Base-by-base conservation (phyloP, 2,888 invertebrate genomes). In the Exocentrus adspersus region DNA sequence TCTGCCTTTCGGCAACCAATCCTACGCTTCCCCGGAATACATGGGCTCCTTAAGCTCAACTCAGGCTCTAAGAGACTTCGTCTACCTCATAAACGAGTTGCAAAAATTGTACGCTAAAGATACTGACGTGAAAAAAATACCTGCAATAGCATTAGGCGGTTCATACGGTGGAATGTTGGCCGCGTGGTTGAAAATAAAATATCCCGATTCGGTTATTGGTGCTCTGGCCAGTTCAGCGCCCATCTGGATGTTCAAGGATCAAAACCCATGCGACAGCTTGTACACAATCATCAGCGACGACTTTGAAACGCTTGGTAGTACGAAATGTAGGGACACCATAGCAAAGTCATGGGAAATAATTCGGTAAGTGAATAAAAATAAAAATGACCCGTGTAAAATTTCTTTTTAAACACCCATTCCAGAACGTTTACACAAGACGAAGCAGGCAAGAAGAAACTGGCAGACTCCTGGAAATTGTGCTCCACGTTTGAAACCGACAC, bases 91-190 rank as follows among this genome's bases (percentile, higher is more conserved):
- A 37, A 83, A 86, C 69, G 83, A 87, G 75, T 80, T 95, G 81
- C 84, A 48, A 77, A 83, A 69, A 7, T 58, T 56, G 1, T 73
- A 75, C 61, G 64, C 65, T 12, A 42, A 63, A 14, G 60, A 56
- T 4, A 68, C 62, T n/a, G 54, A 63, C 78, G 61, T 79, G 74
- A 37, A 83, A 84, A 9, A 84, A 61, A 87, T 90, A 73, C 93
- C 95, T 0, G 94, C 98, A 2, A 90, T 98, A 69, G 92, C 92
- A 1, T 89, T 90, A 80, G 90, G 90, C 60, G 90, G 98, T 0
- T 97, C 97, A 0, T 98, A 99, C 80, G 98, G 98, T 0, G 98
- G 98, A 21, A 98, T 99, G 98, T 83, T 99, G 28, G 87, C 98
- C 0, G 93, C 98, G 0, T 99, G 98, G 93, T 88, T 98, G 77